These are phyloP conservation scores for Liopterus haemorrhoidalis DNA, from an alignment of 2,888 invertebrate genomes.

Conservation along the genomic window DNA sequence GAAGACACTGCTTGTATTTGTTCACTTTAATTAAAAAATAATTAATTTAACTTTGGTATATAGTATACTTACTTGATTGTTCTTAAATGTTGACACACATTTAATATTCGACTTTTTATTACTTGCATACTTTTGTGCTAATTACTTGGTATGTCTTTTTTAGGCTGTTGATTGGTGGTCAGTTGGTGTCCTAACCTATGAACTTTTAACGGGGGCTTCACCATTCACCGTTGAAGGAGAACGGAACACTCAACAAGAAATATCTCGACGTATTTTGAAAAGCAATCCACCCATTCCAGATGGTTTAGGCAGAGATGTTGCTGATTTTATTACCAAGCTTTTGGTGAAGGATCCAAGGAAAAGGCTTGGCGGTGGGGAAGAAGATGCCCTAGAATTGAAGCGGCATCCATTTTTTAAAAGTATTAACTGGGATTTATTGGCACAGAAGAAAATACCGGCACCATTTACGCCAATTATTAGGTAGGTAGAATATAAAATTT, in stretches of 20 bases:
- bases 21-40: not conserved
- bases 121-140: no score
- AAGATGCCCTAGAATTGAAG: constrained; percentile 84
- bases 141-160: constrained; percentile 37
- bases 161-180: constrained; percentile 99
- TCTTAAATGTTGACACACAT: no score
- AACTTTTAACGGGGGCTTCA: constrained; percentile 91
- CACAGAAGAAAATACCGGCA: constrained; percentile 69
- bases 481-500: constrained; percentile 32
- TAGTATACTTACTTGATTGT: no score
- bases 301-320: constrained; percentile 65
- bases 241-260: constrained; percentile 89
- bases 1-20: no score
- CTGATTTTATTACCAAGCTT: constrained; percentile 74
- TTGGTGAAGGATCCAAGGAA: constrained; percentile 85
- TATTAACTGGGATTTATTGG: constrained; percentile 78
- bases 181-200: constrained; percentile 92
- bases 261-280: constrained; percentile 82
- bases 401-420: constrained; percentile 81
- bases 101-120: no score
- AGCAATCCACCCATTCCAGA: constrained; percentile 86
- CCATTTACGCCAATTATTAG: constrained; percentile 85
- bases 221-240: constrained; percentile 96
- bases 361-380: constrained; percentile 78
- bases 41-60: not conserved